Conservation (phyloP, 2,888 invertebrate genomes). For the Hanleya hanleyi region DNA sequence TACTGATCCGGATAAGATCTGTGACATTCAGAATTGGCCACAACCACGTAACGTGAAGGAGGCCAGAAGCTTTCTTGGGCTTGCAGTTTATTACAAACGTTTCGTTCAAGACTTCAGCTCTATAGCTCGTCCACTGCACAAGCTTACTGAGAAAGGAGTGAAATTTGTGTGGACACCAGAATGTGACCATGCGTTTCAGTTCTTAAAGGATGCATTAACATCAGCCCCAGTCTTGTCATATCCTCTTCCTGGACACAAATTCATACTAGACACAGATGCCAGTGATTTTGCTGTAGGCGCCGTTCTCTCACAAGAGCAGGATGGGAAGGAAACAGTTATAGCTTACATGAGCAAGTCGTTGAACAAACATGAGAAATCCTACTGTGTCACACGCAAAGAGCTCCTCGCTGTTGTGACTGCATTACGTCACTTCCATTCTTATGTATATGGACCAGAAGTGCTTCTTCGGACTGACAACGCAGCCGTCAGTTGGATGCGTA, state of each 20-base stretch:
- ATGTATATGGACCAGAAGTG: neutral
- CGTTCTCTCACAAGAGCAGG: neutral
- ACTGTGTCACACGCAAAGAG: neutral
- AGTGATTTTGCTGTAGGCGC: neutral
- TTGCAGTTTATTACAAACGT: neutral
- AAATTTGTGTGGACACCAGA: neutral
- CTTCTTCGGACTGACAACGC: neutral
- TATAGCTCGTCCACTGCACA: neutral
- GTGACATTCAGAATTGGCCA: neutral
- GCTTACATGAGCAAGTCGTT: neutral
- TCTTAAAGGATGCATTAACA: neutral
- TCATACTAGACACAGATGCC: neutral
- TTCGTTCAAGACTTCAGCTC: neutral
- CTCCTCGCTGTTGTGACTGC: neutral
- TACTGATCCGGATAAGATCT: neutral
- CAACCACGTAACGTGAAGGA: neutral
- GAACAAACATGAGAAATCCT: neutral
- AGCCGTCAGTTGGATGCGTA: neutral
- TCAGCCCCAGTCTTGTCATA: neutral
- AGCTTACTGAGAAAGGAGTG: neutral
- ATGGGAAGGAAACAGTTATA: neutral
- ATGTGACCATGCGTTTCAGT: neutral
- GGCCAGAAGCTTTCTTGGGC: neutral
- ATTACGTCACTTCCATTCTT: neutral
- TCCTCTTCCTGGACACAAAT: too few relatives aligned